Conservation (phyloP, 2,113 vertebrate species). For the Hippocampus mohnikei region DNA sequence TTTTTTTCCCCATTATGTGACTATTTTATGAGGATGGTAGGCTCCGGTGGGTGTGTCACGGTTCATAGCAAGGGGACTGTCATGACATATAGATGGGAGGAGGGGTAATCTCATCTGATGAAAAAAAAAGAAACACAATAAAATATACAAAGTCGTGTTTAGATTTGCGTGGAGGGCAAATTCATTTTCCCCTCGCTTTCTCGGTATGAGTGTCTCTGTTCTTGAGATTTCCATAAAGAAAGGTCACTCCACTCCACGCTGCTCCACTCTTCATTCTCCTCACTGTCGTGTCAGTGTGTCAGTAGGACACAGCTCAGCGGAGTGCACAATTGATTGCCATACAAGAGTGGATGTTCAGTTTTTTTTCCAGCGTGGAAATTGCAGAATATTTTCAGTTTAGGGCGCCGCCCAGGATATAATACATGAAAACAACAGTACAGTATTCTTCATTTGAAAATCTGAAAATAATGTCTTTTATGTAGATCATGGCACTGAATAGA, state of each 20-base stretch:
- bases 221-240: slow-evolving; percentile 48
- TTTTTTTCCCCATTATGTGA: background rate
- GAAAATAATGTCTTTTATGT: background rate
- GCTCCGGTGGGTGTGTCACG: slow-evolving; percentile 58
- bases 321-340: slow-evolving; percentile 34
- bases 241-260: slow-evolving; percentile 56
- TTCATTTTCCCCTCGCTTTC: background rate
- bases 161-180: slow-evolving; percentile 41
- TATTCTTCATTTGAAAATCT: background rate
- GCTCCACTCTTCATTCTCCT: slow-evolving; percentile 43
- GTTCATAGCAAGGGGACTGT: slow-evolving; percentile 23
- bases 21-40: slow-evolving; percentile 9
- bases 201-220: slow-evolving; percentile 6
- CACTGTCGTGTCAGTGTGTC: slow-evolving; percentile 61
- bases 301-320: slow-evolving; percentile 53
- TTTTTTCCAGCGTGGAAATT: background rate
- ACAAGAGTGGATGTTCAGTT: background rate
- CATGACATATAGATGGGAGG: slow-evolving; percentile 44
- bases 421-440: background rate
- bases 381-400: background rate
- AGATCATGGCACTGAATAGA: background rate
- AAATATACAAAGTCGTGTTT: background rate
- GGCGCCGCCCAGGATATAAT: background rate
- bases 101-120: slow-evolving; percentile 12
- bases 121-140: background rate